Conservation (phyloP, 2,888 invertebrate species). For the Muschampia plurimacula region DNA sequence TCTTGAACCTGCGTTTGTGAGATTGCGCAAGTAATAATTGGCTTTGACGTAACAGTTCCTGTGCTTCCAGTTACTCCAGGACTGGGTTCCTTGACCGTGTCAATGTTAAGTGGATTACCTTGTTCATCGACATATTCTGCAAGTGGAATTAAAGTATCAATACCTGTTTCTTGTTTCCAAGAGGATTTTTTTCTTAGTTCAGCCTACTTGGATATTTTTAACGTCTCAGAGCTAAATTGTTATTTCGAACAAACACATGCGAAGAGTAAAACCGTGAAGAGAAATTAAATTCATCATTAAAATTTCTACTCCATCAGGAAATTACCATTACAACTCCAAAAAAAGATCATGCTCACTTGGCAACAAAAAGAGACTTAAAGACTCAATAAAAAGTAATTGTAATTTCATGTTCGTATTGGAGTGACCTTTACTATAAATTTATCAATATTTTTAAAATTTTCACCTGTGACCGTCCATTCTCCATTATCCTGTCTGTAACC, state of each 20-base stretch:
- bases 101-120: slow-evolving; percentile 49
- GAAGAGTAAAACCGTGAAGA: too few species aligned
- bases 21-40: slow-evolving; percentile 50
- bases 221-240: too few species aligned
- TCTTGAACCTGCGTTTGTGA: slow-evolving; percentile 64
- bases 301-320: too few species aligned
- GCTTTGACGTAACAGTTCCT: slow-evolving; percentile 34
- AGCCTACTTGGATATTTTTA: too few species aligned
- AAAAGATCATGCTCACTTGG: too few species aligned
- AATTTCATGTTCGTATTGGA: too few species aligned
- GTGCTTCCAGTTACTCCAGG: slow-evolving; percentile 41
- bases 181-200: too few species aligned
- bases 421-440: background rate
- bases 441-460: slow-evolving; percentile 6
- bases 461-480: slow-evolving; percentile 83
- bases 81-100: slow-evolving; percentile 24
- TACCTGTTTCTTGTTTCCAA: background rate
- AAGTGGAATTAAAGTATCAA: background rate
- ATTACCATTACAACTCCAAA: too few species aligned
- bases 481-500: slow-evolving; percentile 90
- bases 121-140: slow-evolving; percentile 6
- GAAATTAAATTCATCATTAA: too few species aligned
- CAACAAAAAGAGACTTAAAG: too few species aligned
- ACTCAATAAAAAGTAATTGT: too few species aligned
- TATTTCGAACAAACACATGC: too few species aligned